Conservation (phyloP, 2,888 invertebrate genomes). For the Amphipyra tragopoginis region DNA sequence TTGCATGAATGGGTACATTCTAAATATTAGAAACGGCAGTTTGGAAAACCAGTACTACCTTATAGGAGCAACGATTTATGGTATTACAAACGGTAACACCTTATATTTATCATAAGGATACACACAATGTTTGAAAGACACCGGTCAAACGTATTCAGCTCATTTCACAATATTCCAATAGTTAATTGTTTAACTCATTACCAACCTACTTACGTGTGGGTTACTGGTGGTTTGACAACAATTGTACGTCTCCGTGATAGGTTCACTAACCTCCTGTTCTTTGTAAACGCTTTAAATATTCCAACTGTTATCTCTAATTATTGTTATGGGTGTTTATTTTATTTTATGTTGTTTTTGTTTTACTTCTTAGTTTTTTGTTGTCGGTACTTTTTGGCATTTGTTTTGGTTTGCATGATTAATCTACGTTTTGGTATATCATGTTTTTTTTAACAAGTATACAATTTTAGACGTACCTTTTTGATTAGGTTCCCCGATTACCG, state of each 20-base stretch:
- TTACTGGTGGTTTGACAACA: conserved; percentile 63
- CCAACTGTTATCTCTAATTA: conserved; percentile 42
- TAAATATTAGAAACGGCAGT: not conserved
- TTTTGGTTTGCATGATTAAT: not conserved
- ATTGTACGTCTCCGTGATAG: conserved; percentile 58
- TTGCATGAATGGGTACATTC: no score
- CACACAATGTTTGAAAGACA: conserved; percentile 19
- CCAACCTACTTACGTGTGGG: conserved; percentile 59
- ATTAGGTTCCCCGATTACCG: not conserved
- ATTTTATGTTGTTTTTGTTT: conserved; percentile 13
- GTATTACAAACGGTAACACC: no score
- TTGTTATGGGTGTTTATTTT: conserved; percentile 28
- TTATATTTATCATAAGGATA: not conserved
- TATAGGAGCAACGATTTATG: not conserved
- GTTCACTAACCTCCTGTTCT: conserved; percentile 69
- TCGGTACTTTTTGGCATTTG: conserved; percentile 6
- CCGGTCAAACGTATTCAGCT: conserved; percentile 40
- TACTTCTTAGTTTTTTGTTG: not conserved
- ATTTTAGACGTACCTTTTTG: not conserved
- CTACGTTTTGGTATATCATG: not conserved
- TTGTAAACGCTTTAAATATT: conserved; percentile 59
- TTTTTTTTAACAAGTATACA: not conserved
- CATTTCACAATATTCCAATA: conserved; percentile 47
- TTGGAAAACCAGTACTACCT: not conserved
- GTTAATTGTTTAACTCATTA: conserved; percentile 67